phyloP scores from a whole-genome alignment of 2,113 vertebrate species.

The Bombycilla garrulus region DNA sequence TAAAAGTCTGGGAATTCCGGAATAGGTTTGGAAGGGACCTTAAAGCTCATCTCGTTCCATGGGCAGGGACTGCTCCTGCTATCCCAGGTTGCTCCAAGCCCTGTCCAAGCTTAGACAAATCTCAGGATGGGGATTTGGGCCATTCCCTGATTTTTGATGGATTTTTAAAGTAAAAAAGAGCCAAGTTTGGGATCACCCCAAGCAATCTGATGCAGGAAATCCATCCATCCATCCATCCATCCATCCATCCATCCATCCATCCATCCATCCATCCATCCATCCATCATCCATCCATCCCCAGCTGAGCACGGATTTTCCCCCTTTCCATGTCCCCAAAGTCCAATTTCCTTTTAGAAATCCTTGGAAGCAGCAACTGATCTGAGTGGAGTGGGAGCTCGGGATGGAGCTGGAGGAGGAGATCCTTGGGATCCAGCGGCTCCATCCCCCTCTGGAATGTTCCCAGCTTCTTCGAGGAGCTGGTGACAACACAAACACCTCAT shows the following conservation, averaged over 20 bases:
- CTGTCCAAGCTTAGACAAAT: accelerated
- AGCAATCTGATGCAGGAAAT: no score
- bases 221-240: no score
- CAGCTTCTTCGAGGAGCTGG: not conserved
- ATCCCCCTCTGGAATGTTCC: not conserved
- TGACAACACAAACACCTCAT: not conserved
- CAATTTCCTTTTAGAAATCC: not conserved
- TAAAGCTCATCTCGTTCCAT: not conserved
- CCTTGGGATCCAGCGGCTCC: not conserved
- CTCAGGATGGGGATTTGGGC: not conserved
- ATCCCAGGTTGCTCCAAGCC: not conserved
- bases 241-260: no score
- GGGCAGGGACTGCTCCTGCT: not conserved
- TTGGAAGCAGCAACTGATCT: accelerated
- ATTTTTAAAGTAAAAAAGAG: no score
- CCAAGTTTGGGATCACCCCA: no score
- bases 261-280: no score
- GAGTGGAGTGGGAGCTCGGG: accelerated
- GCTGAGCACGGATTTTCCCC: not conserved
- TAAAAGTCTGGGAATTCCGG: not conserved
- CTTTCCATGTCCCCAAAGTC: accelerated
- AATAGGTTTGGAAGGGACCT: not conserved
- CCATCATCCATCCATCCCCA: not conserved
- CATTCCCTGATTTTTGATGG: no score
- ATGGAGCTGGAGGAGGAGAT: accelerated